Conservation (phyloP, 2,113 vertebrate genomes). For the Bujurquina vittata region DNA sequence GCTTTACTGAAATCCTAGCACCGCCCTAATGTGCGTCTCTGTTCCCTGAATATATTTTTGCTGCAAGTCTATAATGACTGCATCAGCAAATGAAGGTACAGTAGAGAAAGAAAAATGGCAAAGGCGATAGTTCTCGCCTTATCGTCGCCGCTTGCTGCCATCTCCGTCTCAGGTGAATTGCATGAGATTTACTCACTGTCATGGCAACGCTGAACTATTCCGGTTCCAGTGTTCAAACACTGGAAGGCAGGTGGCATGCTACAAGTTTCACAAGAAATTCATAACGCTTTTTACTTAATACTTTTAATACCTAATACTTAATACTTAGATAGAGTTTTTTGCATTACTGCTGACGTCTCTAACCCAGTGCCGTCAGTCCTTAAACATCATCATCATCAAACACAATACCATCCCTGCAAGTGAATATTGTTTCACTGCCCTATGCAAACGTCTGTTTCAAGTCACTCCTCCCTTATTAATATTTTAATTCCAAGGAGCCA, state of each 20-base stretch:
- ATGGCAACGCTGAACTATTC: constrained; percentile 37
- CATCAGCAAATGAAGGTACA: constrained; percentile 19
- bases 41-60: constrained; percentile 10
- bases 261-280: too few relatives aligned
- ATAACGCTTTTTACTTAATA: too few relatives aligned
- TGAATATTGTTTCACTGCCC: too few relatives aligned
- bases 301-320: too few relatives aligned
- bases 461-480: too few relatives aligned
- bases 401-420: too few relatives aligned
- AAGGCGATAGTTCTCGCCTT: background rate
- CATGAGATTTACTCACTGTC: constrained; percentile 39
- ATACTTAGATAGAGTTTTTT: too few relatives aligned
- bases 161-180: constrained; percentile 25
- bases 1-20: constrained; percentile 21
- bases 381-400: too few relatives aligned
- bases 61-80: constrained; percentile 12
- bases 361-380: too few relatives aligned
- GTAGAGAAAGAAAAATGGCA: constrained; percentile 3
- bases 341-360: too few relatives aligned
- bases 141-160: constrained; percentile 13
- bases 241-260: background rate
- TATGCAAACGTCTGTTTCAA: too few relatives aligned
- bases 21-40: constrained; percentile 24
- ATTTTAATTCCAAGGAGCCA: too few relatives aligned
- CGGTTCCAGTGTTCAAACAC: constrained; percentile 7